Evolutionary conservation across 1,140 invertebrate genomes (phyloP), one percentile per base, ranked within the genome.

Genomic region (Pseudachorutes palmiensis): DNA sequence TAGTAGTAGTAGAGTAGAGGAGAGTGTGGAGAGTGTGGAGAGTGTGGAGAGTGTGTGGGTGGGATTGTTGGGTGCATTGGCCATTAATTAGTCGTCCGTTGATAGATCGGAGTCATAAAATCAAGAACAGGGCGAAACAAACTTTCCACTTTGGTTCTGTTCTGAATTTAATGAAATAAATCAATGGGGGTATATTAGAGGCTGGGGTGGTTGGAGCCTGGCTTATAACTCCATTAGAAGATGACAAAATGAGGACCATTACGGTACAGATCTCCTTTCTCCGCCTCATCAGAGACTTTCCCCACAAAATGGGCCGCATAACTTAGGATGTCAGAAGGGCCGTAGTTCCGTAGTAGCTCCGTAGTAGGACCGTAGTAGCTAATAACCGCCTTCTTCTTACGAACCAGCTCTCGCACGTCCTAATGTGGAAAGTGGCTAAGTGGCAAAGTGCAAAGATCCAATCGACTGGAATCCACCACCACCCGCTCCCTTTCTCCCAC

Each of bases 151-250:
- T 51, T 51, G 1, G 2, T 22, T 58, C 49, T 19, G n/a, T n/a
- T 22, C 3, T 2, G 16, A 62, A 66, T 70, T 66, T 67, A 30
- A 14, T 66, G 64, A 67, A 70, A 70, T 70, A 70, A 70, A 70
- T 70, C 69, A 70, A 70, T 70, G 69, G 16, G 12, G 9, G 5
- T 55, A 55, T 55, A 14, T 24, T 5, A 3, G 9, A 9, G 9
- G 24, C 14, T 3, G 24, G 9, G 14, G 12, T 64, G 67, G 36
- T 68, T 66, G 51, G 33, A 63, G 69, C 65, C 66, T 65, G 65
- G 71, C 67, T 73, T 70, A 73, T 70, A 73, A 73, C 63, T 73
- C 66, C 67, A 70, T 73, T 70, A 70, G 69, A 55, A 68, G 72
- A 70, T 73, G 69, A 69, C 70, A 65, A 71, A 71, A 71, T 71